Percentiles rank a stretch among this genome's conserved stretches.
Evolutionary conservation across 2,797 vertebrate species (phyloP).

Genomic region (Sus cebifrons): DNA sequence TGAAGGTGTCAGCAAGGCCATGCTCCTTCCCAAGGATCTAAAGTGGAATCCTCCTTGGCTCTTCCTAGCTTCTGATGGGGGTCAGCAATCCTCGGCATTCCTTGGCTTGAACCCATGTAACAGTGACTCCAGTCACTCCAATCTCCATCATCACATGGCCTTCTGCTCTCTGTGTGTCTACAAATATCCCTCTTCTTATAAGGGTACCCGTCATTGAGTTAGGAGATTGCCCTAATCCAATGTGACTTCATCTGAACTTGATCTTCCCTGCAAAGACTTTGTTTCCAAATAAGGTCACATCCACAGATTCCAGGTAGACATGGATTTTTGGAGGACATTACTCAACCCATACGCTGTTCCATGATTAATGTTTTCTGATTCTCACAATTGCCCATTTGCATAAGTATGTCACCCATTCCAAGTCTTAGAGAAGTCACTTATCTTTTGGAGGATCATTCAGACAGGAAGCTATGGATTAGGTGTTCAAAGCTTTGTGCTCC

Average conservation of each 20-base stretch:
- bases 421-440: neutral
- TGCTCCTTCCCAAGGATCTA: rapidly evolving
- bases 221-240: neutral
- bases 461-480: neutral
- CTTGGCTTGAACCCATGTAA: neutral
- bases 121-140: neutral
- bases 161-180: neutral
- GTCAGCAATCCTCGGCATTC: neutral
- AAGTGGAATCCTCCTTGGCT: neutral
- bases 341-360: neutral
- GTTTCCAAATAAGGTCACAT: neutral
- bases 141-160: rapidly evolving
- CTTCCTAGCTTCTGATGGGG: neutral
- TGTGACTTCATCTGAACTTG: neutral
- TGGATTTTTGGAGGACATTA: neutral
- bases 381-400: neutral
- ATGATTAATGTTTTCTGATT: neutral
- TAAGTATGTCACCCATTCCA: neutral
- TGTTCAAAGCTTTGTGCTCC: neutral
- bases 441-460: neutral
- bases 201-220: neutral
- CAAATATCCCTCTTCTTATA: neutral
- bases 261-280: neutral
- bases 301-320: neutral
- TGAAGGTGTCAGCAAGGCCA: neutral